A percentile compares a stretch with the other conserved stretches of the same genome.
Evolutionary conservation across 2,888 invertebrate genomes (phyloP).

Genomic region (Sclerodermus sp.): DNA sequence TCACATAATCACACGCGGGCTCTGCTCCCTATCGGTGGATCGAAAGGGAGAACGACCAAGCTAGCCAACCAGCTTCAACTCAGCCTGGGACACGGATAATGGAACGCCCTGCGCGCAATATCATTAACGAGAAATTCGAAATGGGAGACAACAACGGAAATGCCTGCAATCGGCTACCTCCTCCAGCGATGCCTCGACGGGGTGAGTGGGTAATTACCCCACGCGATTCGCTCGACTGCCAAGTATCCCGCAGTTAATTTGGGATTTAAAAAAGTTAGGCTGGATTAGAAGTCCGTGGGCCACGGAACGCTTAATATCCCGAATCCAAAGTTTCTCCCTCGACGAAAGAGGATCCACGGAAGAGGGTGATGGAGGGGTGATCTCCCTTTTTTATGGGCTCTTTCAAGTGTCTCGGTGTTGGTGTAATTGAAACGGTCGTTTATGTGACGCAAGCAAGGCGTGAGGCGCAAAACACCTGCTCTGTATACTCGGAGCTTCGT

Average conservation of each 20-base stretch:
- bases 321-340: background rate
- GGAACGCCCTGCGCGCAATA: conserved; percentile 18
- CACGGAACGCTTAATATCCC: conserved; percentile 12
- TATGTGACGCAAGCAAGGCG: too few species aligned
- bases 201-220: background rate
- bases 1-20: too few species aligned
- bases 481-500: conserved; percentile 13
- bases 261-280: conserved; percentile 11
- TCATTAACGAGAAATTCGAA: conserved; percentile 23
- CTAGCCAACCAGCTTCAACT: background rate
- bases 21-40: too few species aligned
- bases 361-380: background rate
- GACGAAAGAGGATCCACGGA: conserved; percentile 14
- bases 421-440: background rate
- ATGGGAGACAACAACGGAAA: conserved; percentile 6
- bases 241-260: conserved; percentile 9
- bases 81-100: conserved; percentile 14
- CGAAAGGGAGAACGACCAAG: too few species aligned
- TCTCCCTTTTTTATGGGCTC: too few species aligned
- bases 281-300: conserved; percentile 7
- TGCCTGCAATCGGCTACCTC: background rate
- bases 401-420: background rate
- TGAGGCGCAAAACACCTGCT: background rate
- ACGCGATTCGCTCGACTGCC: background rate
- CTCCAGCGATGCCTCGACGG: background rate